Base-by-base conservation (phyloP, 2,113 vertebrate species). In the Thryonomys swinderianus region DNA sequence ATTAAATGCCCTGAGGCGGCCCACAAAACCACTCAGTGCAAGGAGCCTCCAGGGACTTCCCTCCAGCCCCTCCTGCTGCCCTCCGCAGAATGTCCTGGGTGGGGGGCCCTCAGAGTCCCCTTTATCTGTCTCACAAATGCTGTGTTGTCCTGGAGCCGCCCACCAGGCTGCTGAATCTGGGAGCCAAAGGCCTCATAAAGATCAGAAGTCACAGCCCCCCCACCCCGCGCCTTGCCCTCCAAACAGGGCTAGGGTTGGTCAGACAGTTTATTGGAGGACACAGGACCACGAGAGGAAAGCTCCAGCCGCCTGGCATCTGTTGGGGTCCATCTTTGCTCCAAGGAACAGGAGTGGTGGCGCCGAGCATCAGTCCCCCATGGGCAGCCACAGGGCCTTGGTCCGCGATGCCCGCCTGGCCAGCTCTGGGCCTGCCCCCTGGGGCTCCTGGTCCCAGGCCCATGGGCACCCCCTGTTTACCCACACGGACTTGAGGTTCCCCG, bases 331-430 rank as follows among this genome's bases (percentile, higher is more conserved):
- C 27, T 84, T 30, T 18, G 5, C 61, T 74, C 40, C 2, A 5
- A 34, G 11, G 25, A 9, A 13, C 74, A 40, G 37, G 13, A 30
- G 69, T 1, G 3, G 17, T 3, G 37, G 32, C 10, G 8, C 37
- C 14, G 2, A 84, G 55, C 59, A 13, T 97, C 96, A 98, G 97
- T 98, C 99, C 7, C 99, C 99, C 25, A 99, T 99, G 5, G 99
- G 99, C 88, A 99, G 98, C 99, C 99, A 99, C 62, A 99, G 97
- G 69, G 98, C 99, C 98, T 99, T 99, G 98, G 99, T 99, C 97
- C 98, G 98, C 2, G 99, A 98, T 4, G 99, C 98, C 1, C 97
- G 98, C 40, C 98, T 98, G 97, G 98, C 98, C 96, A 98, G 96
- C 87, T 99, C 99, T 0, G 98, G 98, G 7, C 89, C 97, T 17